Conservation (phyloP, 1,140 invertebrate species). For the Limonius californicus region DNA sequence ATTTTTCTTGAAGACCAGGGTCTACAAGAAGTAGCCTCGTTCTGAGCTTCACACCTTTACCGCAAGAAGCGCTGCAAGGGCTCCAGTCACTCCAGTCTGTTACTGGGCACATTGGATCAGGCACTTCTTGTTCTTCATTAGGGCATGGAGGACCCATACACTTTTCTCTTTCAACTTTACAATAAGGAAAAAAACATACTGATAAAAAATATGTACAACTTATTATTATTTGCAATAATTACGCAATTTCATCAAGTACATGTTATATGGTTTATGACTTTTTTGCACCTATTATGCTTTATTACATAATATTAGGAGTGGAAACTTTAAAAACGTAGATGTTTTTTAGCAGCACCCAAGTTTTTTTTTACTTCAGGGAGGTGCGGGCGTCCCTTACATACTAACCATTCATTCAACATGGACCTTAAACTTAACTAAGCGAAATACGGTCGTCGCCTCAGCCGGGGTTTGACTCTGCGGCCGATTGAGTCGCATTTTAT, state of each 20-base stretch:
- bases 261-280: no score
- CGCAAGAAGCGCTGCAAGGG: constrained; percentile 69
- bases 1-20: constrained; percentile 55
- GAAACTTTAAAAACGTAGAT: no score
- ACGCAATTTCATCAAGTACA: not conserved
- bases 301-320: no score
- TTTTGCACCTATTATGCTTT: no score
- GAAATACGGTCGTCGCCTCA: no score
- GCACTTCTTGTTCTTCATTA: constrained; percentile 51
- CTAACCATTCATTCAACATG: no score
- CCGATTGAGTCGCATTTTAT: no score
- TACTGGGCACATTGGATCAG: constrained; percentile 61
- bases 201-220: not conserved
- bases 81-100: constrained; percentile 71
- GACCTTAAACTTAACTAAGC: no score
- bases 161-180: constrained; percentile 65
- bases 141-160: constrained; percentile 66
- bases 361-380: no score
- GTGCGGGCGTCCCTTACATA: no score
- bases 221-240: constrained; percentile 7
- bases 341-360: no score
- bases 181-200: constrained; percentile 9
- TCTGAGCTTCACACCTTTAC: constrained; percentile 65
- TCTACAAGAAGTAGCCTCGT: constrained; percentile 65
- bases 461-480: no score